Evolutionary conservation across 2,113 vertebrate species (phyloP).

Genomic region (Megaceryle torquata): DNA sequence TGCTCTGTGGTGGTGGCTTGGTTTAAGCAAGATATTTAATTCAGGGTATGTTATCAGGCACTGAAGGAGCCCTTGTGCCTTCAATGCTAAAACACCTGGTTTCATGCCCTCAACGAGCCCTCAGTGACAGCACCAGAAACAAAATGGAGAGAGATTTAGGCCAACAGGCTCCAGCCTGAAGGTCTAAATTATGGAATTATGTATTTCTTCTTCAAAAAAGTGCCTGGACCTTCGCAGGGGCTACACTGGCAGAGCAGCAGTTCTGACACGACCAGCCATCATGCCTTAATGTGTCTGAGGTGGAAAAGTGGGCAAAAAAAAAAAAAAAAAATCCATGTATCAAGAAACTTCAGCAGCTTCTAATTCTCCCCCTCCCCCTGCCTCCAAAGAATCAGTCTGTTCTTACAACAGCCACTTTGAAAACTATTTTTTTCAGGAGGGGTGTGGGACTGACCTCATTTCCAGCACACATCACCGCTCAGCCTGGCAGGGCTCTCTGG

Average conservation of each 20-base stretch:
- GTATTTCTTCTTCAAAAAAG: background rate
- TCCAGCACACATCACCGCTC: background rate
- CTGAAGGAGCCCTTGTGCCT: background rate
- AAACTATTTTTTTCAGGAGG: background rate
- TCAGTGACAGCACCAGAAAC: accelerated
- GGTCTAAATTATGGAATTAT: background rate
- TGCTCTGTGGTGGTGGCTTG: accelerated
- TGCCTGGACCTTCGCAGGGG: background rate
- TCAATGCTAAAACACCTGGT: background rate
- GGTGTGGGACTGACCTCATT: background rate
- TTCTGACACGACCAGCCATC: background rate
- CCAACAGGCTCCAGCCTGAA: background rate
- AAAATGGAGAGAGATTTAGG: background rate
- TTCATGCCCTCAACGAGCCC: background rate
- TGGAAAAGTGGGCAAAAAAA: background rate
- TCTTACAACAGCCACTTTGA: accelerated
- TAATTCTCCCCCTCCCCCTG: background rate
- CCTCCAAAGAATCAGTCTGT: background rate
- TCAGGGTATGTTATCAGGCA: background rate
- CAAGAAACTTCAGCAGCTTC: background rate
- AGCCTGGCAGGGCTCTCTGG: background rate
- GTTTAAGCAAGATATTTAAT: background rate
- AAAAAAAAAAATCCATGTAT: background rate
- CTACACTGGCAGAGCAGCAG: background rate
- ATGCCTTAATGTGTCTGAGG: accelerated